Evolutionary conservation across 2,113 vertebrate genomes (phyloP), one percentile per base, ranked within the genome.

Genomic region (Pitta sordida): DNA sequence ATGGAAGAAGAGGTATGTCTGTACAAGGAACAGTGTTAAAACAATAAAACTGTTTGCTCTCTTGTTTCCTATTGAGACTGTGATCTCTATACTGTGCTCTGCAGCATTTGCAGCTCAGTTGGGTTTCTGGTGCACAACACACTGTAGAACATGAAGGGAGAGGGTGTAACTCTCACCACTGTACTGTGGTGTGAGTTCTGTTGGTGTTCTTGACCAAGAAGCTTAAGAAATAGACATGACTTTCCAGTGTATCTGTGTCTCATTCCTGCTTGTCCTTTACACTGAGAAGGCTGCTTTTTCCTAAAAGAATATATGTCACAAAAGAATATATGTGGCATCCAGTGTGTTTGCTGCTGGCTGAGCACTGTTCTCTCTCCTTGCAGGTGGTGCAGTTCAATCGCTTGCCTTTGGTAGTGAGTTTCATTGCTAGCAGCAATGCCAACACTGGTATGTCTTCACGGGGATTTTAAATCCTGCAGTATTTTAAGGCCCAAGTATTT

Each of bases 321-420:
- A 41, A n/a, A n/a, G n/a, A n/a, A n/a, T n/a, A n/a, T n/a, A 23
- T 48, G 23, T 69, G 49, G 11, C 7, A 10, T 36, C 26, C 49
- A 29, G 0, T 1, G 3, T 22, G 7, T 49, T 41, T 24, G 22
- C 43, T 84, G 60, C 73, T 70, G 52, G 20, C 51, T 94, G 58
- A 94, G 55, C 6, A 0, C 37, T 46, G 19, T n/a, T 73, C 34
- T 86, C 51, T 86, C 23, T 90, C 63, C 77, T 58, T 95, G 80
- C 88, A 97, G 79, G 84, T 96, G 46, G 93, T 99, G 94, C 99
- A 99, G 83, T 99, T 99, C 95, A 99, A 99, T 91, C 98, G 99
- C 34, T 97, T 99, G 62, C 99, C 99, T 43, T 96, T 99, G 97
- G 99, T 99, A 69, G 99, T 99, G 89, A 99, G 99, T 91, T 99